Conservation (phyloP, 2,113 vertebrate species). For the Forbesichthys papilliferus region DNA sequence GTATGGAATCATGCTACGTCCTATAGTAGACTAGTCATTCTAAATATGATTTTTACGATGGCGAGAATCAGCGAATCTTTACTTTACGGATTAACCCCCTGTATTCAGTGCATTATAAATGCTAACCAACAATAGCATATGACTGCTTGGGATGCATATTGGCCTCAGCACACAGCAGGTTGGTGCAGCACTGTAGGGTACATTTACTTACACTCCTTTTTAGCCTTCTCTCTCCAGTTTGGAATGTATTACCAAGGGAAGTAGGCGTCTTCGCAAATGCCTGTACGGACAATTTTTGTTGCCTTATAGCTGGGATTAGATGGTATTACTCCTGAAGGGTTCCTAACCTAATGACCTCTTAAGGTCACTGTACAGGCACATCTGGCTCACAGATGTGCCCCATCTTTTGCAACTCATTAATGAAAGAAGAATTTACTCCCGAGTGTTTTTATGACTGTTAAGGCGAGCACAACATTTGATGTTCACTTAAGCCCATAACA, state of each 20-base stretch:
- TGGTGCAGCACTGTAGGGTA: constrained; percentile 65
- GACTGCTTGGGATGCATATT: constrained; percentile 57
- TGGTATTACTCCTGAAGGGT: constrained; percentile 52
- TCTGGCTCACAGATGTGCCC: constrained; percentile 65
- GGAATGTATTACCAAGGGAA: constrained; percentile 56
- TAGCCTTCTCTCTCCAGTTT: constrained; percentile 45
- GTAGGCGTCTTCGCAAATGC: constrained; percentile 17
- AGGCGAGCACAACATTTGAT: constrained; percentile 3
- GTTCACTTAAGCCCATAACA: background rate
- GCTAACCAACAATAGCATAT: constrained; percentile 32
- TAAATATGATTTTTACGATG: too few species aligned
- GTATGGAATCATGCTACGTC: constrained; percentile 32
- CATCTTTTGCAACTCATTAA: constrained; percentile 16
- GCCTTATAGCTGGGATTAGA: constrained; percentile 48
- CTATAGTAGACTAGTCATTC: constrained; percentile 13
- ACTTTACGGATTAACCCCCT: constrained; percentile 20
- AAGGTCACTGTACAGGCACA: constrained; percentile 32
- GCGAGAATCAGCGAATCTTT: background rate
- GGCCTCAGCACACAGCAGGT: constrained; percentile 44
- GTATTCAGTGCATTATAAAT: constrained; percentile 32
- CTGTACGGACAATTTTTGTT: constrained; percentile 17
- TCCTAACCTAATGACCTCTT: constrained; percentile 61
- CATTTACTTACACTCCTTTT: constrained; percentile 70
- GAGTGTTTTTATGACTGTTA: constrained; percentile 13
- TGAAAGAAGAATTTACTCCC: constrained; percentile 23